Evolutionary conservation across 2,888 invertebrate genomes (phyloP).

Genomic region (Ariolimax columbianus): DNA sequence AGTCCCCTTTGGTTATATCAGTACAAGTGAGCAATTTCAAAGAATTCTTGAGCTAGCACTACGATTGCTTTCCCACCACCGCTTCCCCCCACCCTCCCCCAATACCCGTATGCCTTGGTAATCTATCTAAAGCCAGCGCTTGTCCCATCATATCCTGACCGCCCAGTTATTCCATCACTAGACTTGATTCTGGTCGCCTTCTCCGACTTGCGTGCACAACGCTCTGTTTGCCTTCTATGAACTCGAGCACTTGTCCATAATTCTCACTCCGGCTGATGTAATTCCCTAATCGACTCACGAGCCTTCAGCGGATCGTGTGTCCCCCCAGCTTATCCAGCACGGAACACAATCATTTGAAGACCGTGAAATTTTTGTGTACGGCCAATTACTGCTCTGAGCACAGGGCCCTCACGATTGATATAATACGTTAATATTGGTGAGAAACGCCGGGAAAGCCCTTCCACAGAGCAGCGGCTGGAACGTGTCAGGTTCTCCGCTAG

Average conservation of each 20-base stretch:
- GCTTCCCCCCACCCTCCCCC: too few species aligned
- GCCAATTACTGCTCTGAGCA: constrained; percentile 52
- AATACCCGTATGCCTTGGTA: too few species aligned
- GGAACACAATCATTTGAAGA: constrained; percentile 54
- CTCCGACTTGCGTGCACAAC: not conserved
- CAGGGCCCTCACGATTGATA: constrained; percentile 50
- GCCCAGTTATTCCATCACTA: not conserved
- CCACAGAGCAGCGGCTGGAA: constrained; percentile 33
- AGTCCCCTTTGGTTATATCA: too few species aligned
- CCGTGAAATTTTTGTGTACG: constrained; percentile 58
- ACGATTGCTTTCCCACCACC: too few species aligned
- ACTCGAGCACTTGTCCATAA: constrained; percentile 39
- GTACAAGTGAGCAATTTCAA: too few species aligned
- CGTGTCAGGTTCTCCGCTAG: constrained; percentile 28
- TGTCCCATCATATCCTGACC: not conserved
- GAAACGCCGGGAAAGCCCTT: constrained; percentile 14
- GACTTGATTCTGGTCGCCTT: not conserved
- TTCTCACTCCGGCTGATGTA: constrained; percentile 44
- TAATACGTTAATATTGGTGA: constrained; percentile 56
- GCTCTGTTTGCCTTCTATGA: constrained; percentile 41
- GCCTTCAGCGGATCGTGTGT: constrained; percentile 36
- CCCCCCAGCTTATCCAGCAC: constrained; percentile 46
- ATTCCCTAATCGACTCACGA: constrained; percentile 48
- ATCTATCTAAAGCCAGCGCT: not conserved
- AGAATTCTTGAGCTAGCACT: too few species aligned